Base-by-base conservation (phyloP, 2,888 invertebrate species). In the Pristionchus fissidentatus region DNA sequence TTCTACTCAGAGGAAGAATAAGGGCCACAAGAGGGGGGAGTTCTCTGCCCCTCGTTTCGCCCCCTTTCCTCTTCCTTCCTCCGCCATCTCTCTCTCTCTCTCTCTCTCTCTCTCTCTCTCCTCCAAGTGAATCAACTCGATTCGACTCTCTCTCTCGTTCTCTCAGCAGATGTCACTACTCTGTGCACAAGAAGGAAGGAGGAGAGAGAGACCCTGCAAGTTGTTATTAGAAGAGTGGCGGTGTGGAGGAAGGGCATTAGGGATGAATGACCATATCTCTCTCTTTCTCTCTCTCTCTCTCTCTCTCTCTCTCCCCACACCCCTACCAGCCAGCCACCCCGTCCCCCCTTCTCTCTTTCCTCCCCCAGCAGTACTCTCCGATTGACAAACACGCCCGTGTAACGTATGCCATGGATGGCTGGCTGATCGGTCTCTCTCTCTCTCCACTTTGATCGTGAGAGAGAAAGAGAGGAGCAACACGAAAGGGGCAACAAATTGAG, bases 321-420 rank as follows among this genome's bases (percentile, higher is more conserved):
- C 46, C 8, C 19, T 19, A 15, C 46, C 15, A 10, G 8, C 46
- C 46, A 46, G 8, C 46, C 15, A 10, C 46, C 46, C 7, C 46
- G 8, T 15, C 15, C 15, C 46, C n/a, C 55, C n/a, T 26, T 55
- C 55, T 55, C 55, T 22, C 55, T 55, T n/a, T n/a, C n/a, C 55
- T 10, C 55, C 22, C 55, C 55, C 55, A 55, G 55, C 26, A 22
- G 55, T n/a, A n/a, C 55, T 55, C 26, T 26, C 22, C 55, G 55
- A 55, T 55, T 55, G 55, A 55, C 55, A 55, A 55, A 55, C 55
- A 55, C n/a, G 55, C 55, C 55, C 55, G 55, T 55, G 55, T 55
- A 55, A 55, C 55, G 55, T 55, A 55, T 55, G 55, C 55, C 55
- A 55, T 55, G 22, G 55, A 5, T 19, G 55, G 55, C 19, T 55